phyloP scores from a whole-genome alignment of 2,888 invertebrate species.

The Gastrophysa polygoni region DNA sequence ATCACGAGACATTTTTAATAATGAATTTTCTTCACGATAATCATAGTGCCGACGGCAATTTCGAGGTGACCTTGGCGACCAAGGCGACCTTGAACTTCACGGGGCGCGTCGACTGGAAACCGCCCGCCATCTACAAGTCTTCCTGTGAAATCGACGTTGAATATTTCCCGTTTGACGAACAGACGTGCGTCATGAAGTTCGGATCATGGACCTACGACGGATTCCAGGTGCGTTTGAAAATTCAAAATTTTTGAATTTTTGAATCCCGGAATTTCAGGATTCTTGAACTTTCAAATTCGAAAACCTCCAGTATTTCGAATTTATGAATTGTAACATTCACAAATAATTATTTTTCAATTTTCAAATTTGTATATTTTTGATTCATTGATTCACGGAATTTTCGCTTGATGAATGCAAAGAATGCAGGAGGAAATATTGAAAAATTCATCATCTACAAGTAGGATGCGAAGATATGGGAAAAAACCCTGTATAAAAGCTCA shows the following conservation, averaged over 20 bases:
- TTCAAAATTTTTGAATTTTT: neutral
- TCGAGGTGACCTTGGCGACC: constrained; percentile 82
- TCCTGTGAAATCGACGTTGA: constrained; percentile 87
- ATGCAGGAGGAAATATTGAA: too few species aligned
- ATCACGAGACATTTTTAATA: neutral
- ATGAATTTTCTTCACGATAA: neutral
- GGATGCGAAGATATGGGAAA: too few species aligned
- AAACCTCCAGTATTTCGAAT: too few species aligned
- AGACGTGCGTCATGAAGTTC: constrained; percentile 87
- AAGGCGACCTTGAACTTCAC: constrained; percentile 82
- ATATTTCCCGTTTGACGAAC: constrained; percentile 86
- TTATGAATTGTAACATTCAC: too few species aligned
- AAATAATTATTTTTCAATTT: too few species aligned
- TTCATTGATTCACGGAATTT: too few species aligned
- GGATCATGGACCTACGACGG: constrained; percentile 87
- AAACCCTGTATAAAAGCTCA: too few species aligned
- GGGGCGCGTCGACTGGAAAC: constrained; percentile 87
- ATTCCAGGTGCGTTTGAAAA: constrained; percentile 66
- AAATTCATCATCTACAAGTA: too few species aligned
- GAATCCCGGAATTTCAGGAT: too few species aligned
- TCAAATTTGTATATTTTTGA: too few species aligned
- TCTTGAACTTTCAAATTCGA: too few species aligned
- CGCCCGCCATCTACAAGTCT: constrained; percentile 91
- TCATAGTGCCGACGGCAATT: constrained; percentile 81
- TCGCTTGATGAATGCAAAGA: too few species aligned